A percentile compares a stretch with the other conserved stretches of the same genome.
Evolutionary conservation across 2,797 vertebrate genomes (phyloP).

Genomic region (Takifugu rubripes): DNA sequence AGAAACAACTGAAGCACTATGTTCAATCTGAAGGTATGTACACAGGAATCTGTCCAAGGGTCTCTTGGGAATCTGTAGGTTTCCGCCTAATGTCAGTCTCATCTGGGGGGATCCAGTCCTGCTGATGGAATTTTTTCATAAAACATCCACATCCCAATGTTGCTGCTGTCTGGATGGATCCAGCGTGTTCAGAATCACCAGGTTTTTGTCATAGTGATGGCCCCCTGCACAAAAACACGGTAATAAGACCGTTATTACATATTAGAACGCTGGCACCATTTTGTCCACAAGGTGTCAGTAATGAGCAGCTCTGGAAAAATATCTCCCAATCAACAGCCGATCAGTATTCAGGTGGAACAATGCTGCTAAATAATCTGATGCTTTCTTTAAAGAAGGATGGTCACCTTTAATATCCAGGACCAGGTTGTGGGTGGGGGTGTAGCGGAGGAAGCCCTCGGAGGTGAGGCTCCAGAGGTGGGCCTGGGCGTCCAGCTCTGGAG

Average conservation of each 20-base stretch:
- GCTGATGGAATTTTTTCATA: constrained; percentile 65
- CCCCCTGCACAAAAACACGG: constrained; percentile 79
- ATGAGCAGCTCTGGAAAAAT: constrained; percentile 37
- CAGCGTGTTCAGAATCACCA: constrained; percentile 82
- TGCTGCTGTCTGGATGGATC: constrained; percentile 79
- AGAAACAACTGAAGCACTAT: constrained; percentile 22
- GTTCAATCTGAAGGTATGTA: constrained; percentile 1
- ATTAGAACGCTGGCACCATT: not conserved
- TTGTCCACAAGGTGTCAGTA: constrained; percentile 65
- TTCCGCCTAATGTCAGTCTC: constrained; percentile 14
- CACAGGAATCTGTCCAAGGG: not conserved
- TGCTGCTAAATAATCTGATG: too few species aligned
- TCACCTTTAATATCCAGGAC: constrained; percentile 95
- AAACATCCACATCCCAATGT: constrained; percentile 83
- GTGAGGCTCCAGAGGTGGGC: constrained; percentile 85
- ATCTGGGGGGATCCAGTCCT: constrained; percentile 6
- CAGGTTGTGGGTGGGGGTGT: constrained; percentile 76
- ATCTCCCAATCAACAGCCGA: not conserved
- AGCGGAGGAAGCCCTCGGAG: constrained; percentile 83
- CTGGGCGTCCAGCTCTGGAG: constrained; percentile 71
- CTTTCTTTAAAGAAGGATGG: constrained; percentile 3
- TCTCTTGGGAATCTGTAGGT: not conserved
- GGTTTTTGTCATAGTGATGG: constrained; percentile 82
- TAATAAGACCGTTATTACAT: not conserved
- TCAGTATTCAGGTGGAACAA: not conserved